Evolutionary conservation across 2,797 vertebrate genomes (phyloP).

Genomic region (Chromis chromis): DNA sequence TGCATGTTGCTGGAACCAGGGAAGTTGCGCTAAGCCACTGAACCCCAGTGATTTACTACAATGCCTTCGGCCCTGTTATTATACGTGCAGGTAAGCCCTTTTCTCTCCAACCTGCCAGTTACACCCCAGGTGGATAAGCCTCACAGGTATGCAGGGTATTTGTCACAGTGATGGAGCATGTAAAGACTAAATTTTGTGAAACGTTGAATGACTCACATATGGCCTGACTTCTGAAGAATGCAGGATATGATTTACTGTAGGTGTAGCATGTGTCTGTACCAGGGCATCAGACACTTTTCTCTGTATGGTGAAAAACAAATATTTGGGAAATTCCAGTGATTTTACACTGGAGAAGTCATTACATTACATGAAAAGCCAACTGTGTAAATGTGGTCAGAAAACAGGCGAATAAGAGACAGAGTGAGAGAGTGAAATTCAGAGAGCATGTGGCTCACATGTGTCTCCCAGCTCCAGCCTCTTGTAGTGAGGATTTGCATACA

Average conservation of each 20-base stretch:
- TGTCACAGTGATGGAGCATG: conserved; percentile 59
- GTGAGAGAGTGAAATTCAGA: conserved; percentile 8
- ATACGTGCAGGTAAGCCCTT: conserved; percentile 30
- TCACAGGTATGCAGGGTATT: conserved; percentile 58
- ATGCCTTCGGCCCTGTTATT: conserved; percentile 34
- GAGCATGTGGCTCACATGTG: conserved; percentile 76
- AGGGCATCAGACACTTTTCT: conserved; percentile 13
- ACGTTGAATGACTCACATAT: conserved; percentile 29
- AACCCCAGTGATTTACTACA: conserved; percentile 46
- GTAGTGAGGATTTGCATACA: conserved; percentile 59
- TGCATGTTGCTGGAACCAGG: conserved; percentile 15
- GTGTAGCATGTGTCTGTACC: conserved; percentile 26
- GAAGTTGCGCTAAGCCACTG: conserved; percentile 30
- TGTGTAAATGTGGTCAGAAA: conserved; percentile 39
- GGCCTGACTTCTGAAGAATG: conserved; percentile 23
- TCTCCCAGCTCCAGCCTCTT: conserved; percentile 36
- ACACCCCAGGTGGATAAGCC: conserved; percentile 56
- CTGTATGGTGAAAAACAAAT: conserved; percentile 20
- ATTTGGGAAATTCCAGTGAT: conserved; percentile 34
- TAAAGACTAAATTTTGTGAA: conserved; percentile 46
- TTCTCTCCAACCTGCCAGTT: conserved; percentile 50
- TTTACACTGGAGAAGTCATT: conserved; percentile 30
- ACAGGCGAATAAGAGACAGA: conserved; percentile 14
- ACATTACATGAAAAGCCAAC: conserved; percentile 31
- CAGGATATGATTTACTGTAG: conserved; percentile 9